phyloP scores from a whole-genome alignment of 2,113 vertebrate genomes.

The Aphyosemion australe region DNA sequence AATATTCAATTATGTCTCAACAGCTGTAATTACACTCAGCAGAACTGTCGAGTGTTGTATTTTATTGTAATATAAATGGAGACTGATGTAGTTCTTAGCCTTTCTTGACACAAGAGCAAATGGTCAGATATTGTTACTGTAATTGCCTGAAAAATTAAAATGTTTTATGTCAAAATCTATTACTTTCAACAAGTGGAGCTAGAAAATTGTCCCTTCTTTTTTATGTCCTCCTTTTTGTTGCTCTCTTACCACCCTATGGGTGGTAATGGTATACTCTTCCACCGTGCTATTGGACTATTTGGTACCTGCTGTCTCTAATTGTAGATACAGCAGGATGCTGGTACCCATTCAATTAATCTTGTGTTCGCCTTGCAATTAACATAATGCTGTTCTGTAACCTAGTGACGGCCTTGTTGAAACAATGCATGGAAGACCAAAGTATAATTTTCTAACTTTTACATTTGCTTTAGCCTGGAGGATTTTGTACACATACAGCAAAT shows the following conservation, averaged over 20 bases:
- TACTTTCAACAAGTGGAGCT: background rate
- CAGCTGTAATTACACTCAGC: background rate
- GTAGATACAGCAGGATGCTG: background rate
- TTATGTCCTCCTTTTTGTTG: background rate
- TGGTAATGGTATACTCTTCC: too few relatives aligned
- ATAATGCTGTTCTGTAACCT: background rate
- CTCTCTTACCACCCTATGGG: too few relatives aligned
- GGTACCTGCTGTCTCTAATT: background rate
- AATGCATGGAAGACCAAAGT: background rate
- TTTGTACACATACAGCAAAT: background rate
- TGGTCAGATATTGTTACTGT: background rate
- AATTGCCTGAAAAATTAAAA: background rate
- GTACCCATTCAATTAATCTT: background rate
- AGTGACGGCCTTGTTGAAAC: background rate
- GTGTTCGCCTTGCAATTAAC: too few relatives aligned
- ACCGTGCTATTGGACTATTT: background rate
- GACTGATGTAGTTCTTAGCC: background rate
- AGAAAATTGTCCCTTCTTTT: background rate
- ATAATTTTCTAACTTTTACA: background rate
- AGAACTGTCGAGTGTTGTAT: slow-evolving; percentile 6
- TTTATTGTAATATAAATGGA: slow-evolving; percentile 4
- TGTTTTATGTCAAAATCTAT: background rate
- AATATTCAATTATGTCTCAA: slow-evolving; percentile 15
- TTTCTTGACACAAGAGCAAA: background rate
- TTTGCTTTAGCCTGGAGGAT: too few relatives aligned